A percentile compares a stretch with the other conserved stretches of the same genome.
Evolutionary conservation across 2,113 vertebrate genomes (phyloP).

Genomic region (Scolopax mira): DNA sequence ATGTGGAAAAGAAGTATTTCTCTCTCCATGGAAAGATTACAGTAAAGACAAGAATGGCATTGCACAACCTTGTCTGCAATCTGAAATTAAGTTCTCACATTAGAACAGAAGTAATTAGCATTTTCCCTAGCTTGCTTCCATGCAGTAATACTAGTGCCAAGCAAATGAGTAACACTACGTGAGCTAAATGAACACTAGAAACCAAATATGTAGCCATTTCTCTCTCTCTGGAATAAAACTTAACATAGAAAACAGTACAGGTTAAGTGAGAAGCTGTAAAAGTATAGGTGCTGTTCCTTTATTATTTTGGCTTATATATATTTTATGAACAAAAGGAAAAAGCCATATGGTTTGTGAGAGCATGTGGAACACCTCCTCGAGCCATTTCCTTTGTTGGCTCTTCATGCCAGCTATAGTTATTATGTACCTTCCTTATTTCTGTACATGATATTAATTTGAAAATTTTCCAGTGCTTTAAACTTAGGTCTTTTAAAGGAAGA

Average conservation of each 20-base stretch:
- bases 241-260: neutral
- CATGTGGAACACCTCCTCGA: slow-evolving; percentile 9
- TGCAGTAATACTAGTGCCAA: slow-evolving; percentile 43
- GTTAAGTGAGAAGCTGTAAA: neutral
- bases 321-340: slow-evolving; percentile 25
- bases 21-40: slow-evolving; percentile 30
- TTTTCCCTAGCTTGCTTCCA: slow-evolving; percentile 58
- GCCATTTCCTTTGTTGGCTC: slow-evolving; percentile 45
- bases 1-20: slow-evolving; percentile 10
- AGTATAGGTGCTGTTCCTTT: neutral
- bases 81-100: slow-evolving; percentile 67
- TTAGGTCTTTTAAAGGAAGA: neutral
- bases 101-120: slow-evolving; percentile 59
- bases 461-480: slow-evolving; percentile 37
- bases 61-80: slow-evolving; percentile 64
- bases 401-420: neutral
- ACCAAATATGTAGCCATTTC: neutral
- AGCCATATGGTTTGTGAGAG: slow-evolving; percentile 18
- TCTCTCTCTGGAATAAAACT: neutral
- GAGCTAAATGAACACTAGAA: slow-evolving; percentile 7
- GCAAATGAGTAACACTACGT: slow-evolving; percentile 32
- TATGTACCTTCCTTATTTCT: slow-evolving; percentile 26
- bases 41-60: slow-evolving; percentile 47
- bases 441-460: neutral
- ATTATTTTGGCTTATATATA: neutral